Percentiles rank a stretch among this genome's conserved stretches.
These are phyloP conservation scores for Drosophila sproati DNA, from an alignment of 1,140 invertebrate species.

Conservation along the genomic window DNA sequence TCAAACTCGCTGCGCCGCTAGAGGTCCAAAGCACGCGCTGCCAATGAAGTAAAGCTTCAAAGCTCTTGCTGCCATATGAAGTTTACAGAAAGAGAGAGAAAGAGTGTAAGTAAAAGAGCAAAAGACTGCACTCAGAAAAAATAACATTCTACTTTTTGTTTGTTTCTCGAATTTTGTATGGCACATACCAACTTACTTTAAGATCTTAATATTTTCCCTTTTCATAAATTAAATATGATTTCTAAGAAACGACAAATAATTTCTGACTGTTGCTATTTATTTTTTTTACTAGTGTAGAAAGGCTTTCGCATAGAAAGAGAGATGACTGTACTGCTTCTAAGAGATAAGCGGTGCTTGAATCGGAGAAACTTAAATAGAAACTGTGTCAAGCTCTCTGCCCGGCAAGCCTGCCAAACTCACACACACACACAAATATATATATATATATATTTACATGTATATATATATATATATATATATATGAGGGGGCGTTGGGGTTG, in stretches of 20 bases:
- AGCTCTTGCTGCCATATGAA: neutral
- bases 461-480: neutral
- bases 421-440: neutral
- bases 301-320: neutral
- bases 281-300: too few species aligned
- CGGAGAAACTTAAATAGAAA: slow-evolving; percentile 16
- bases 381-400: slow-evolving; percentile 42
- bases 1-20: slow-evolving; percentile 56
- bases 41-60: slow-evolving; percentile 4
- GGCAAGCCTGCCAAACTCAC: slow-evolving; percentile 2
- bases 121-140: neutral
- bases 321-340: slow-evolving; percentile 16
- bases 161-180: too few species aligned
- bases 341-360: slow-evolving; percentile 24
- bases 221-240: too few species aligned
- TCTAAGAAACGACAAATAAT: too few species aligned
- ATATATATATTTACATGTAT: too few species aligned
- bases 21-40: neutral
- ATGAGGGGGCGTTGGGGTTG: neutral
- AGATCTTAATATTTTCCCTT: too few species aligned
- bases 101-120: neutral
- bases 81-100: neutral
- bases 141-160: neutral
- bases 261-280: too few species aligned
- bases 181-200: too few species aligned